These are phyloP conservation scores for Schizotus pectinicornis DNA, from an alignment of 2,888 invertebrate genomes.

Conservation along the genomic window DNA sequence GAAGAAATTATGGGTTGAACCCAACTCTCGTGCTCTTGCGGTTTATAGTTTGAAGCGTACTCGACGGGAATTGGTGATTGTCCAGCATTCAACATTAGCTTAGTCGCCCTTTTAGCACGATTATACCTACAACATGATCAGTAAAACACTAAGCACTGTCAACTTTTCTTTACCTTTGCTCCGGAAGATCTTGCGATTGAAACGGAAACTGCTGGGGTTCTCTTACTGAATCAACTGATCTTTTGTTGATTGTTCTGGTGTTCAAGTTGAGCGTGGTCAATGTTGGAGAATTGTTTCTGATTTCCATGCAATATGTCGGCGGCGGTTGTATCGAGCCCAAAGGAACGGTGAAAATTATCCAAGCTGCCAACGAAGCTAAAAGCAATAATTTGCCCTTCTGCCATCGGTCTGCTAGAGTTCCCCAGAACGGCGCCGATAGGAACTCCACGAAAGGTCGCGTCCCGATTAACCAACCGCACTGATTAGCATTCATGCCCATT, in stretches of 20 bases:
- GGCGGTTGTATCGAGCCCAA: conserved; percentile 95
- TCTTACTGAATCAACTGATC: conserved; percentile 55
- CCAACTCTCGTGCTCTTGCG: conserved; percentile 72
- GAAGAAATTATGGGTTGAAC: conserved; percentile 92
- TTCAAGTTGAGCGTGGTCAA: conserved; percentile 66
- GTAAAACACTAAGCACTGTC: conserved; percentile 11
- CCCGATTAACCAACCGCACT: conserved; percentile 93
- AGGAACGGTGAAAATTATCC: conserved; percentile 97
- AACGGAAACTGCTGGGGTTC: conserved; percentile 20
- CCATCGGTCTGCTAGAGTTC: conserved; percentile 87
- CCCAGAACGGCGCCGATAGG: conserved; percentile 97
- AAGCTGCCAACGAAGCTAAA: conserved; percentile 88
- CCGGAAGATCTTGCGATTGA: conserved; percentile 22
- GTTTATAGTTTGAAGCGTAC: conserved; percentile 78
- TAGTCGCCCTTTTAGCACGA: conserved; percentile 58
- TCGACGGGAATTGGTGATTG: conserved; percentile 77
- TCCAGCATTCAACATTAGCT: conserved; percentile 59
- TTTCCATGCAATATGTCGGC: conserved; percentile 83
- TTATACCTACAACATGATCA: conserved; percentile 40
- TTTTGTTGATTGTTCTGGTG: conserved; percentile 59
- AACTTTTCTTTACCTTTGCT: conserved; percentile 26
- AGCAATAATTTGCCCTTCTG: conserved; percentile 87
- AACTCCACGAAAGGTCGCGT: conserved; percentile 97
- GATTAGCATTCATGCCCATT: conserved; percentile 94
- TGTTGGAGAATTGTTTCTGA: conserved; percentile 68